phyloP scores from a whole-genome alignment of 2,888 invertebrate genomes.

The Colostygia pectinataria region DNA sequence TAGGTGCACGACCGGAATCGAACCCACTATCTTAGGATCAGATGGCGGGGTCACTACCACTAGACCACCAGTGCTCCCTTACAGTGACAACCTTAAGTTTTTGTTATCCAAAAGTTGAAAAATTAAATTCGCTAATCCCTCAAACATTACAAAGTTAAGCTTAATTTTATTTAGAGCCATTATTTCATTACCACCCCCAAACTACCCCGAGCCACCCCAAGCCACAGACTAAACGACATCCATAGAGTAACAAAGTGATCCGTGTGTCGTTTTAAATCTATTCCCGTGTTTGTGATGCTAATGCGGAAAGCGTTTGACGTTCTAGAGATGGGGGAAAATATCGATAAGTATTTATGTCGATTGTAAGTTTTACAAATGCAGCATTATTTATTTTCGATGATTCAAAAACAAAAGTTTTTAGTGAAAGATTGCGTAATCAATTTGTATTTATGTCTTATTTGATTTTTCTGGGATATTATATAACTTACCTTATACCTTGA shows the following conservation, averaged over 20 bases:
- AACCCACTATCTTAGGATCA: too few species aligned
- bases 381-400: constrained; percentile 17
- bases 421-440: too few species aligned
- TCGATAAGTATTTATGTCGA: too few species aligned
- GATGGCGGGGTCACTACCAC: too few species aligned
- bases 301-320: constrained; percentile 43
- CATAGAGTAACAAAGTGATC: constrained; percentile 31
- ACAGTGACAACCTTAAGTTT: too few species aligned
- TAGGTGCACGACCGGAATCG: too few species aligned
- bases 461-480: too few species aligned
- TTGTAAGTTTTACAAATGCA: too few species aligned
- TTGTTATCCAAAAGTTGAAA: neutral
- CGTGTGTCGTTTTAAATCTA: constrained; percentile 70
- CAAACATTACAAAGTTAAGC: constrained; percentile 10
- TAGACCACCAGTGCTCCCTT: too few species aligned
- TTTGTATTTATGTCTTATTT: too few species aligned
- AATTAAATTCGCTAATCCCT: constrained; percentile 5
- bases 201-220: constrained; percentile 22
- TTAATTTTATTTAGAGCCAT: constrained; percentile 22
- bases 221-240: constrained; percentile 17
- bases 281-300: constrained; percentile 73
- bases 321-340: constrained; percentile 32
- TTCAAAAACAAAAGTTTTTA: too few species aligned
- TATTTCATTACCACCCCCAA: constrained; percentile 26
- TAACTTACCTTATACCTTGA: too few species aligned